Conservation (phyloP, 2,797 vertebrate species). For the Coregonus suidteri region DNA sequence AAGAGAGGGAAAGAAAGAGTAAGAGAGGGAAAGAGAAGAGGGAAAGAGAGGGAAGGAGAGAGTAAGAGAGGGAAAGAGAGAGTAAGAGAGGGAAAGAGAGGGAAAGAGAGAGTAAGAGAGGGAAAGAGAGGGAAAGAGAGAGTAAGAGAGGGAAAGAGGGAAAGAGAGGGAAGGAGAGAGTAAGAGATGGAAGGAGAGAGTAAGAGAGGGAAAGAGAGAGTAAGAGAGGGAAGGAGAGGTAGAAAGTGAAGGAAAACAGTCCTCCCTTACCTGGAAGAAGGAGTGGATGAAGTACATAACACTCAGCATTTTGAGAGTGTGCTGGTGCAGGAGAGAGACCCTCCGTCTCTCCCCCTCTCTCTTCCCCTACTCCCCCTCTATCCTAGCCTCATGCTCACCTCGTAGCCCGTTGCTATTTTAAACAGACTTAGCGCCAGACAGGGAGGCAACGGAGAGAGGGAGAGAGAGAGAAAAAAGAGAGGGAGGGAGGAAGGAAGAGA, state of each 20-base stretch:
- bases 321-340: slow-evolving; percentile 17
- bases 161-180: background rate
- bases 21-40: too few species aligned
- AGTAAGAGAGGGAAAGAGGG: too few species aligned
- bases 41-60: too few species aligned
- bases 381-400: slow-evolving; percentile 69
- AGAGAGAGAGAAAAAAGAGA: background rate
- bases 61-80: too few species aligned
- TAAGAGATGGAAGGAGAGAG: background rate
- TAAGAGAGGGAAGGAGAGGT: background rate
- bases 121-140: too few species aligned
- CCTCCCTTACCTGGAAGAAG: slow-evolving; percentile 84
- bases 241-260: background rate
- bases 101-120: too few species aligned
- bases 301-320: slow-evolving; percentile 75
- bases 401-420: slow-evolving; percentile 80
- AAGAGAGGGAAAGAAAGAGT: too few species aligned
- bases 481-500: too few species aligned
- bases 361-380: slow-evolving; percentile 28
- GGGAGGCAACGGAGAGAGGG: slow-evolving; percentile 4
- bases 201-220: background rate
- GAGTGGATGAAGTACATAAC: slow-evolving; percentile 82
- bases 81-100: too few species aligned
- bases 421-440: slow-evolving; percentile 76
- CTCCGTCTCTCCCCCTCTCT: slow-evolving; percentile 44